A percentile compares a stretch with the other conserved stretches of the same genome.
phyloP scores from a whole-genome alignment of 30 jellyfish, hydroid and myxozoan genomes.

The Pseudorhiza aurosa region DNA sequence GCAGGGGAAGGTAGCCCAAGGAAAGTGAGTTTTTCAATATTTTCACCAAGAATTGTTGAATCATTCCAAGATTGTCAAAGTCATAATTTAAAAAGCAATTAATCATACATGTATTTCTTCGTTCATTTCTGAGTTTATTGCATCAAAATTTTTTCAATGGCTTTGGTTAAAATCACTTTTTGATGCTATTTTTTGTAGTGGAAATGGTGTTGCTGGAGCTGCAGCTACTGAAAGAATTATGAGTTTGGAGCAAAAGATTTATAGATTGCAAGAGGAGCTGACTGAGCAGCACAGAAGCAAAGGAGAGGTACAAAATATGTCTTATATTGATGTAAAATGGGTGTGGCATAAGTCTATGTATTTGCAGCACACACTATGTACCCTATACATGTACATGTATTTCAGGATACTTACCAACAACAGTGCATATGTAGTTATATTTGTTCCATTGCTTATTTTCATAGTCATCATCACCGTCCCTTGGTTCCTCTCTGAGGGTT shows the following conservation, averaged over 20 bases:
- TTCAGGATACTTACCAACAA: too few relatives aligned
- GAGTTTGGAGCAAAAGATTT: constrained; percentile 76
- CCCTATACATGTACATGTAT: too few relatives aligned
- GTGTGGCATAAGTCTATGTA: too few relatives aligned
- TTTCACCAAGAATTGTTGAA: neutral
- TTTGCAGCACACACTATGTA: too few relatives aligned
- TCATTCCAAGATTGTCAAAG: neutral
- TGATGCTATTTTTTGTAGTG: constrained; percentile 8
- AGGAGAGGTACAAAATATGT: constrained; percentile 77
- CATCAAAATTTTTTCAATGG: neutral
- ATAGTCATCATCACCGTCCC: neutral
- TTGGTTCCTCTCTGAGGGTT: neutral
- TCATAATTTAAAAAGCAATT: too few relatives aligned
- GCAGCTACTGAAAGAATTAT: constrained; percentile 34
- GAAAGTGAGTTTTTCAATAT: constrained; percentile 30
- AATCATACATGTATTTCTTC: too few relatives aligned
- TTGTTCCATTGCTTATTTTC: too few relatives aligned
- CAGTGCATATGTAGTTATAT: too few relatives aligned
- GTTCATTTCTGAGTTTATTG: too few relatives aligned
- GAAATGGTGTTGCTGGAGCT: constrained; percentile 22
- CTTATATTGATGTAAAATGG: too few relatives aligned
- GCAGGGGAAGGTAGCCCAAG: constrained; percentile 82
- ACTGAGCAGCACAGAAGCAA: constrained; percentile 90
- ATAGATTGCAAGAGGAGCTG: constrained; percentile 88
- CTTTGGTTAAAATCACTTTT: neutral